Base-by-base conservation (phyloP, 2,113 vertebrate genomes). In the Orcinus orca region DNA sequence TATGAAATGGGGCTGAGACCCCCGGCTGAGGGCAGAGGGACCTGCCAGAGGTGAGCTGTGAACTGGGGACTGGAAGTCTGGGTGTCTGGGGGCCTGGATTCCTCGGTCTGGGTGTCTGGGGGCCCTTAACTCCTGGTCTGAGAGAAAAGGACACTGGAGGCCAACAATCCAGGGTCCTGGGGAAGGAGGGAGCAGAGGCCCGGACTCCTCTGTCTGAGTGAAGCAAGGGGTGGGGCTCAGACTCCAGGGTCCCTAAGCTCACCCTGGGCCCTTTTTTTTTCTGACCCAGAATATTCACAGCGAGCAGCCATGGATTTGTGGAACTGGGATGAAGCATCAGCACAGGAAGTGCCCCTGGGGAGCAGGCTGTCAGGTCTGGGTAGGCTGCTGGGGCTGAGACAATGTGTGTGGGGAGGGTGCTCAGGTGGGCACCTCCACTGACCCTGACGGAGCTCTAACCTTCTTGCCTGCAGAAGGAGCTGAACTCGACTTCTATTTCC, bases 1-100 rank as follows among this genome's bases (percentile, higher is more conserved):
- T 97, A 98, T 97, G 96, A 97, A 98, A 98, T 97, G 97, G 93
- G 97, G 93, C 96, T 95, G 97, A 98, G 94, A 96, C 97, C 97
- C 97, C 85, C 0, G 47, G 55, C 53, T 65, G 8, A n/a, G 84
- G 90, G 47, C 97, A 97, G 87, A 95, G 89, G 81, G 73, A 89
- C 79, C 58, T 62, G 58, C 44, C 74, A 96, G 95, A 98, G 97
- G 97, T 97, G 73, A 98, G 97, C 62, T 8, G 68, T 26, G 31
- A 96, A 84, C 86, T 58, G 87, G 77, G 73, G 20, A 47, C 71
- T 76, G 60, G 29, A 77, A 68, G 29, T 36, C 71, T 41, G 65
- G 29, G 70, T 38, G 79, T 63, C 62, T 82, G 80, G 68, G 36
- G 8, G 6, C 53, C 63, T 58, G 83, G 55, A 50, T 47, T 90